These are phyloP conservation scores for Pelmatolapia mariae DNA, from an alignment of 2,113 vertebrate species.

Conservation along the genomic window DNA sequence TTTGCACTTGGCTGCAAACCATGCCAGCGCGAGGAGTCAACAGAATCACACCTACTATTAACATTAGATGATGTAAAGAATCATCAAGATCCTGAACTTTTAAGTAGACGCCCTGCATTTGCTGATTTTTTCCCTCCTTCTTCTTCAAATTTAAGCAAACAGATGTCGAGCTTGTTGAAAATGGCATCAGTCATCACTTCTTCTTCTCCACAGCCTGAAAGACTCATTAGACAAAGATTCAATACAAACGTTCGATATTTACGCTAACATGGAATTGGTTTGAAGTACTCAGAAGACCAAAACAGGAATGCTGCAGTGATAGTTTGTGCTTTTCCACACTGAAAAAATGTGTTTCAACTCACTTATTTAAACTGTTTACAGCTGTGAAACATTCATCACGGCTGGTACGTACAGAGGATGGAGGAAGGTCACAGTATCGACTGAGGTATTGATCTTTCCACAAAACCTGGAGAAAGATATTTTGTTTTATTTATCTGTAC, in stretches of 20 bases:
- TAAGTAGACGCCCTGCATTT: background rate
- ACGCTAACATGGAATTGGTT: background rate
- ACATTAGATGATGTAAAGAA: background rate
- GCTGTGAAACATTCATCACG: background rate
- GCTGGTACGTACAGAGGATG: fast-evolving
- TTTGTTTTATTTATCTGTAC: background rate
- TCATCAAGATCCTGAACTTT: background rate
- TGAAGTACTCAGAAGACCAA: background rate
- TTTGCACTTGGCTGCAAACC: background rate
- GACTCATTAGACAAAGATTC: background rate
- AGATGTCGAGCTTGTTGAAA: background rate
- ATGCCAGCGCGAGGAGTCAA: background rate
- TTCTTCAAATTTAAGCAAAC: background rate
- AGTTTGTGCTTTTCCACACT: background rate
- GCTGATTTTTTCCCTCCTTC: background rate
- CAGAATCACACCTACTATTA: background rate
- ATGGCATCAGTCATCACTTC: background rate
- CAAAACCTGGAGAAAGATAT: background rate
- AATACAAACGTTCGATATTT: background rate
- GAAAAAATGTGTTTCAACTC: background rate
- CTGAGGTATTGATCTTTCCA: background rate
- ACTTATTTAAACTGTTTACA: background rate
- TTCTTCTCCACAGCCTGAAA: background rate
- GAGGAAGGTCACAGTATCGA: background rate
- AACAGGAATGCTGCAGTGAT: background rate